These are phyloP conservation scores for Capitella teleta DNA, from an alignment of 1,140 invertebrate genomes.

Conservation along the genomic window DNA sequence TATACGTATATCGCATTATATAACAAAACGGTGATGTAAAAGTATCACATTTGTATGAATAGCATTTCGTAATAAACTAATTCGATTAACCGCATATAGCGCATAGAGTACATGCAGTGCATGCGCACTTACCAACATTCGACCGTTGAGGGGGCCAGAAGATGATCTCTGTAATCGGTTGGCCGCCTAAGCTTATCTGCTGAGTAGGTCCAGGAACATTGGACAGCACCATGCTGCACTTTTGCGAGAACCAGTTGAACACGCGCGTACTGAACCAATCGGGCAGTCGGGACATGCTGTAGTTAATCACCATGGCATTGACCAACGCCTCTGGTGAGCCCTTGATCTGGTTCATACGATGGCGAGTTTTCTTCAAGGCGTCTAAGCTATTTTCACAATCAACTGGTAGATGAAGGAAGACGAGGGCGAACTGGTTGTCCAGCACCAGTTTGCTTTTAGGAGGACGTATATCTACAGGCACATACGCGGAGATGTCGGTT, in stretches of 20 bases:
- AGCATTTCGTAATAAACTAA: no score
- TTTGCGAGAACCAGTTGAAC: slow-evolving; percentile 1
- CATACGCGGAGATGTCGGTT: neutral
- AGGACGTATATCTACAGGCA: slow-evolving; percentile 8
- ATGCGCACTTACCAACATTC: slow-evolving; percentile 12
- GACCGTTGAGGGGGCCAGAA: slow-evolving; percentile 11
- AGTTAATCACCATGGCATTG: slow-evolving; percentile 1
- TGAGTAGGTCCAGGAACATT: slow-evolving; percentile 9
- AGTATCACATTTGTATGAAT: no score
- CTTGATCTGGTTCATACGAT: slow-evolving; percentile 7
- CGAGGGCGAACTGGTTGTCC: slow-evolving; percentile 4
- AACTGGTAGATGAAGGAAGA: slow-evolving; percentile 6
- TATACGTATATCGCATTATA: no score
- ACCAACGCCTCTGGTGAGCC: slow-evolving; percentile 7
- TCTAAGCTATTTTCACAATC: neutral
- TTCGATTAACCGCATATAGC: no score
- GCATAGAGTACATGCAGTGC: no score
- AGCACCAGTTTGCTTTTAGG: neutral
- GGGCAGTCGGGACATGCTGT: slow-evolving; percentile 7
- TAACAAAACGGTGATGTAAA: no score
- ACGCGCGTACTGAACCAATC: neutral
- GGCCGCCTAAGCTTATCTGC: neutral
- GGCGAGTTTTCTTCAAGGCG: neutral
- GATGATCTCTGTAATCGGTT: neutral
- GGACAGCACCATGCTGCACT: slow-evolving; percentile 6